phyloP scores from a whole-genome alignment of 2,113 vertebrate genomes.

The Brachypodius melanocephalos region DNA sequence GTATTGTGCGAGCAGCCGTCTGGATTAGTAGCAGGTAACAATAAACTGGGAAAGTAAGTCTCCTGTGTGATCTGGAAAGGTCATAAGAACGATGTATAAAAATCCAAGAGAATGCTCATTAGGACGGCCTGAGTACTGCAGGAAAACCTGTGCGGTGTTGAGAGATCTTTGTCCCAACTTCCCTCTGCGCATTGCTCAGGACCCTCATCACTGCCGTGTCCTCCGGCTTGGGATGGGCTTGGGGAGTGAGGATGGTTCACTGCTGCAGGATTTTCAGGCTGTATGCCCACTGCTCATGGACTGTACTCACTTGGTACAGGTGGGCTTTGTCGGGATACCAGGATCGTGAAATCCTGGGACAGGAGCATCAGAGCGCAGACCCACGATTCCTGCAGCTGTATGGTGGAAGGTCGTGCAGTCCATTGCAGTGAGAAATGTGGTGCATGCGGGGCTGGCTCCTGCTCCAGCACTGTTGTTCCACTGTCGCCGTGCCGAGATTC shows the following conservation, averaged over 20 bases:
- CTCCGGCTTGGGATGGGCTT: background rate
- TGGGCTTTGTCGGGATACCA: background rate
- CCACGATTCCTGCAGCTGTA: accelerated
- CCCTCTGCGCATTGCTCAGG: background rate
- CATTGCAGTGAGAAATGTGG: background rate
- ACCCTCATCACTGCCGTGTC: background rate
- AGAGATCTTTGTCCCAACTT: background rate
- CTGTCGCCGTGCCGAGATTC: background rate
- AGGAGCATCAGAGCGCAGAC: background rate
- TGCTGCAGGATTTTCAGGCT: background rate
- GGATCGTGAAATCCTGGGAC: background rate
- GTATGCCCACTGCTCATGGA: background rate
- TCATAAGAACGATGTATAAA: background rate
- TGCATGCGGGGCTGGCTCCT: background rate
- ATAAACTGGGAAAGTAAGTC: background rate
- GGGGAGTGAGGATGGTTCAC: background rate
- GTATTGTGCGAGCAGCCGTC: background rate
- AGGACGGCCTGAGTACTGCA: background rate
- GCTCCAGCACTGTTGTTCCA: background rate
- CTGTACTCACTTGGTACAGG: background rate
- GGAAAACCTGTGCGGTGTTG: background rate
- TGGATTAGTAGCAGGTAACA: slow-evolving; percentile 21
- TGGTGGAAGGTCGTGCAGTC: accelerated
- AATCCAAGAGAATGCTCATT: background rate
- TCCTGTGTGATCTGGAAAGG: background rate